Percentiles rank a stretch among this genome's conserved stretches.
phyloP scores from a whole-genome alignment of 37 sponge, comb jelly and placozoan species.

The Bolinopsis microptera region DNA sequence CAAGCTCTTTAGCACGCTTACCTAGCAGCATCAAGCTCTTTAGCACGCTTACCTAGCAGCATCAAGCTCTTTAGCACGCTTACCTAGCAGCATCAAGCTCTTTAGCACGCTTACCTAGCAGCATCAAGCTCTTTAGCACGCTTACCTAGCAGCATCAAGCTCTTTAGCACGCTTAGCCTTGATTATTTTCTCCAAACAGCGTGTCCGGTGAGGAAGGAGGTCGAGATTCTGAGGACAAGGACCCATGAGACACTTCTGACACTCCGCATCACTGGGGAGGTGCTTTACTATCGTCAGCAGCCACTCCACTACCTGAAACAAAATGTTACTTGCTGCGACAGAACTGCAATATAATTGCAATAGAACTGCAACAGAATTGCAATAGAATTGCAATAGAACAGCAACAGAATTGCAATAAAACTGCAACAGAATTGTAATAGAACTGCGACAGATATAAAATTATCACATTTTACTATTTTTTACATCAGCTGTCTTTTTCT shows the following conservation, averaged over 20 bases:
- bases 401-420: neutral
- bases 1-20: too few species aligned
- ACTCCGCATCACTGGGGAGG: conserved; percentile 90
- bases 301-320: conserved; percentile 86
- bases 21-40: too few species aligned
- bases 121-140: neutral
- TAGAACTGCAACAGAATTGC: too few species aligned
- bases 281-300: conserved; percentile 85
- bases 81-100: too few species aligned
- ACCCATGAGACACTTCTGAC: conserved; percentile 89
- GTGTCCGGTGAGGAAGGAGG: conserved; percentile 78
- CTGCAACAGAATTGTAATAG: too few species aligned
- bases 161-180: conserved; percentile 71
- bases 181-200: conserved; percentile 91
- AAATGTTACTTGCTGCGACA: conserved; percentile 65
- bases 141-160: conserved; percentile 10
- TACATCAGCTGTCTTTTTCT: too few species aligned
- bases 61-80: too few species aligned
- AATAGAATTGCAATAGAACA: neutral
- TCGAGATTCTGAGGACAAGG: conserved; percentile 75
- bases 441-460: too few species aligned
- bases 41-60: too few species aligned
- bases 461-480: too few species aligned
- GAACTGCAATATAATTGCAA: too few species aligned
- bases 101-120: neutral